A percentile compares a stretch with the other conserved stretches of the same genome.
phyloP scores from a whole-genome alignment of 2,888 invertebrate genomes.

The Diarsia brunnea region DNA sequence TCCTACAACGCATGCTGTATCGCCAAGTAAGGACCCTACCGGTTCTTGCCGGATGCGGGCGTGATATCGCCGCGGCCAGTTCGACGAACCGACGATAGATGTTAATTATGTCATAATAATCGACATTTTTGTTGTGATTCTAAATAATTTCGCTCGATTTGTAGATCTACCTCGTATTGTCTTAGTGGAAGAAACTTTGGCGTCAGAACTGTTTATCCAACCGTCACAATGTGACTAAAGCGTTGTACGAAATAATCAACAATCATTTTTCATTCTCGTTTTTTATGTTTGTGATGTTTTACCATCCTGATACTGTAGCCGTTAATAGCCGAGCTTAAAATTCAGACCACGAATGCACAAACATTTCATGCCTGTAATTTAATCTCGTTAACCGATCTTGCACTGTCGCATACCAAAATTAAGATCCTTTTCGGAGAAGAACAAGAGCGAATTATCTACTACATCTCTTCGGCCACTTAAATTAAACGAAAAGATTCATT shows the following conservation, averaged over 20 bases:
- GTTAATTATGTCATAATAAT: constrained; percentile 60
- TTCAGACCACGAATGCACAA: constrained; percentile 31
- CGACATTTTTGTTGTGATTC: constrained; percentile 6
- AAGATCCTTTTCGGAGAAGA: constrained; percentile 37
- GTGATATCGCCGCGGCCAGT: constrained; percentile 55
- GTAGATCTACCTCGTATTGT: not conserved
- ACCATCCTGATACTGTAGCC: not conserved
- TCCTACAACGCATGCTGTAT: constrained; percentile 52
- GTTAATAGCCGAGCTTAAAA: constrained; percentile 33
- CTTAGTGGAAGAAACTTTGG: not conserved
- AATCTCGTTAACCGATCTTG: constrained; percentile 49
- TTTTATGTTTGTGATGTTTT: constrained; percentile 18
- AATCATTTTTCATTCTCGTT: not conserved
- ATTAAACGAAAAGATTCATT: constrained; percentile 32
- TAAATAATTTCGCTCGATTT: constrained; percentile 11
- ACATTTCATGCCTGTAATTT: constrained; percentile 27
- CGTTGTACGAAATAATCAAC: constrained; percentile 17
- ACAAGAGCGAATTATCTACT: constrained; percentile 15
- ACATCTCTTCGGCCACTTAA: constrained; percentile 33
- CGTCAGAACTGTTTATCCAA: not conserved
- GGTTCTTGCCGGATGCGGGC: constrained; percentile 64
- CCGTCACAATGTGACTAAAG: not conserved
- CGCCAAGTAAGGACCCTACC: constrained; percentile 61
- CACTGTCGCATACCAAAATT: constrained; percentile 53
- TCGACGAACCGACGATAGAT: constrained; percentile 56